Evolutionary conservation across 2,797 vertebrate genomes (phyloP).

Genomic region (Hippopotamyrus pictus): DNA sequence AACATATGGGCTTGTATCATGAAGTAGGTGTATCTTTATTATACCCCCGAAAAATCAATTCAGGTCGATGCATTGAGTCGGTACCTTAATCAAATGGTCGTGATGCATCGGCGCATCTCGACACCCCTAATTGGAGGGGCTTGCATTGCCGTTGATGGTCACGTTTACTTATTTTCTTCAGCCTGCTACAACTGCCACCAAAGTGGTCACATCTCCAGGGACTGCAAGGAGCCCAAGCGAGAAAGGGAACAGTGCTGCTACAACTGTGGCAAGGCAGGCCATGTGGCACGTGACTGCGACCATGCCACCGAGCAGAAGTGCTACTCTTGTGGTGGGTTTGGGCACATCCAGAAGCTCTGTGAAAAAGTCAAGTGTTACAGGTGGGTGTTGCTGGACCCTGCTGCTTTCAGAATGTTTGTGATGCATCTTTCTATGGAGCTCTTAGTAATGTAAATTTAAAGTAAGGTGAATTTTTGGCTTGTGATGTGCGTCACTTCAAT

Average conservation of each 20-base stretch:
- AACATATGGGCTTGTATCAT: not conserved
- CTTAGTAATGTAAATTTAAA: not conserved
- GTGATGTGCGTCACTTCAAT: not conserved
- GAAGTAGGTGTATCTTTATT: not conserved
- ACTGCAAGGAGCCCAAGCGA: conserved; percentile 96
- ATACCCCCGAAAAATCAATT: not conserved
- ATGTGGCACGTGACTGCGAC: conserved; percentile 94
- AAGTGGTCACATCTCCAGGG: conserved; percentile 95
- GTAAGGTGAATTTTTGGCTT: not conserved
- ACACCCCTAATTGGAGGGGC: not conserved
- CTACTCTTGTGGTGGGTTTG: conserved; percentile 93
- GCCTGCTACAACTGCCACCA: conserved; percentile 98
- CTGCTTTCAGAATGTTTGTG: not conserved
- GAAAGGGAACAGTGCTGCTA: conserved; percentile 97
- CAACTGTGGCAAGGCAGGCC: conserved; percentile 92
- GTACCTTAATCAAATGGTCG: not conserved
- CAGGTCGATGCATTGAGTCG: not conserved
- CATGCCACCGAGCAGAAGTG: conserved; percentile 96
- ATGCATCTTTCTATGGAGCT: not conserved
- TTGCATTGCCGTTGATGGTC: not conserved
- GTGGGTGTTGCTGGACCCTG: conserved; percentile 47
- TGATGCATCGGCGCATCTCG: not conserved
- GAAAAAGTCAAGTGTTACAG: conserved; percentile 98
- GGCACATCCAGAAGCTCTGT: conserved; percentile 97
- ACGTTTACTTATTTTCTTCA: conserved; percentile 57